Conservation (phyloP, 2,797 vertebrate genomes). For the Threskiornis aethiopicus region DNA sequence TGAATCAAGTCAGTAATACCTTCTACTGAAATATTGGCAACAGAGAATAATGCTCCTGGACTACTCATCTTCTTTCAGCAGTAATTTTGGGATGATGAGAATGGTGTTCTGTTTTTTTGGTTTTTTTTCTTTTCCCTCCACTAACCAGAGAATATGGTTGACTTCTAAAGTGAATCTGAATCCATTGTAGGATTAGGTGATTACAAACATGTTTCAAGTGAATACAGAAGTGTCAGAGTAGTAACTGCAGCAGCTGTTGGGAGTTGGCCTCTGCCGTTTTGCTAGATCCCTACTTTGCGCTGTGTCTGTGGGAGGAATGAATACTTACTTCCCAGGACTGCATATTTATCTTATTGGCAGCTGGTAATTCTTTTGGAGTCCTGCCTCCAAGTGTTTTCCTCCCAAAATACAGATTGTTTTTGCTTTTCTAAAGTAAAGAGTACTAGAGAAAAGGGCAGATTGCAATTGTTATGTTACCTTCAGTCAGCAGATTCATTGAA, state of each 20-base stretch:
- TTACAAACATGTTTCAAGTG: background rate
- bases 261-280: background rate
- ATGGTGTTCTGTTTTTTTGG: background rate
- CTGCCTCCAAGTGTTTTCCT: background rate
- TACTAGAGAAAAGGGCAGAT: conserved; percentile 34
- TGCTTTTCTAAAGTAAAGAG: background rate
- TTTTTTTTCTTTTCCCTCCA: background rate
- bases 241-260: background rate
- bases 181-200: background rate
- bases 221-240: background rate
- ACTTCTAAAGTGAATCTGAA: background rate
- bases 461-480: background rate
- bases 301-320: background rate
- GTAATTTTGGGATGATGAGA: background rate
- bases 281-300: background rate
- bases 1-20: background rate
- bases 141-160: background rate
- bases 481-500: background rate
- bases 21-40: background rate
- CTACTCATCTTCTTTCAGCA: background rate
- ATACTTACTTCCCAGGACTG: background rate
- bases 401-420: background rate
- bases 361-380: background rate
- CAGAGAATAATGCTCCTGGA: background rate
- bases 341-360: background rate